Percentiles rank a stretch among this genome's conserved stretches.
Evolutionary conservation across 2,888 invertebrate genomes (phyloP).

Genomic region (Lottia scabra): DNA sequence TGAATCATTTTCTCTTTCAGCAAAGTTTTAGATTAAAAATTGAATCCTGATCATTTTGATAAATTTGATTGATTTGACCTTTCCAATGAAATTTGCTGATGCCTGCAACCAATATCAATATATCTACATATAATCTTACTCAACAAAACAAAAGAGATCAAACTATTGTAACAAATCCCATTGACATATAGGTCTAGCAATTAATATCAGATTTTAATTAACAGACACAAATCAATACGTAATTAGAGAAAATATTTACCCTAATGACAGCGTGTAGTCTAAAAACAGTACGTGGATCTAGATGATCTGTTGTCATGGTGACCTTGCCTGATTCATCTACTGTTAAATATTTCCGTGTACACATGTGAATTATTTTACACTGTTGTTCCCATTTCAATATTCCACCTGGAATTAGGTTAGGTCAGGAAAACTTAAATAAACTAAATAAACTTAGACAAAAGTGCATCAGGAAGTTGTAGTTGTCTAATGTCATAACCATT

Average conservation of each 20-base stretch:
- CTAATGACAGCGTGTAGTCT: constrained; percentile 65
- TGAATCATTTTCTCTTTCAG: too few relatives aligned
- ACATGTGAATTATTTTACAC: constrained; percentile 63
- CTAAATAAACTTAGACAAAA: too few relatives aligned
- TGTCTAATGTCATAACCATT: too few relatives aligned
- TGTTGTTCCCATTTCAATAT: constrained; percentile 66
- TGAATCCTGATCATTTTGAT: too few relatives aligned
- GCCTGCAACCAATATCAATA: too few relatives aligned
- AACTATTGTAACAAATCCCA: background rate
- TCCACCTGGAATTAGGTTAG: constrained; percentile 47
- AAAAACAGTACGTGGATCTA: constrained; percentile 64
- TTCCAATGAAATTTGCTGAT: too few relatives aligned
- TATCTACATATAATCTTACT: background rate
- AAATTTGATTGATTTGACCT: too few relatives aligned
- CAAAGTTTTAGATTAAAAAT: too few relatives aligned
- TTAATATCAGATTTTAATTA: background rate
- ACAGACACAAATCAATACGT: background rate
- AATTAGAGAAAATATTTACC: constrained; percentile 38
- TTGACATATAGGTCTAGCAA: background rate
- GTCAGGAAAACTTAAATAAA: too few relatives aligned
- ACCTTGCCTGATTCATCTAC: constrained; percentile 52
- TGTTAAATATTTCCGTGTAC: constrained; percentile 61
- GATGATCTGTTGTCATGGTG: constrained; percentile 51
- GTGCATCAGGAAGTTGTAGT: too few relatives aligned
- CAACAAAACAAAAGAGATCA: background rate